Base-by-base conservation (phyloP, 2,113 vertebrate species). In the Stictonetta naevosa region DNA sequence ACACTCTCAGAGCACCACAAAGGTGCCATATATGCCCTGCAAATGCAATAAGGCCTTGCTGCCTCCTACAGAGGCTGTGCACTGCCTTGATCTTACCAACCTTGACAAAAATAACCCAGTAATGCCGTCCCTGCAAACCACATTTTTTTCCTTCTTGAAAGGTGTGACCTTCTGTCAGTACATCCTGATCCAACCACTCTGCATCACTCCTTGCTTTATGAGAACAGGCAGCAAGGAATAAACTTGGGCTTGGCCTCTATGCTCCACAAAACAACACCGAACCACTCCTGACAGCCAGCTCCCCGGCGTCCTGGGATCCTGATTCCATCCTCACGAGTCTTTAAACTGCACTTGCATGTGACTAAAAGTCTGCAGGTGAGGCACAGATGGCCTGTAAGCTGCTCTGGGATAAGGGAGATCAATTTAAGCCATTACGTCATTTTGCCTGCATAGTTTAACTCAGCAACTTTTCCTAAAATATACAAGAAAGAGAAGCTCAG, bases 121-220 rank as follows among this genome's bases (percentile, higher is more conserved):
- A 64, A 81, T 29, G 22, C 17, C 0, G 0, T 10, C 11, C 42
- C 8, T 6, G 8, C 6, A 2, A 56, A 38, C 6, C 14, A 22
- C 10, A 50, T 2, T 25, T 23, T 40, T 88, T 76, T 22, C 29
- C 15, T 67, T 88, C 86, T 64, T 68, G 73, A 89, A 83, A 84
- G 38, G 21, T 72, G 23, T 15, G 38, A 79, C 34, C 46, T 82
- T 78, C 67, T 2, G 0, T 23, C 63, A 44, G 56, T 52, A 93
- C 90, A 88, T 79, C 76, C 56, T 56, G 38, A 83, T 52, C 72
- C 76, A 40, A 71, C 22, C 34, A 15, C 20, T 59, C 46, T 25
- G 22, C 26, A 90, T 46, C 48, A 38, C 29, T 60, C 55, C 63
- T 33, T 26, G 25, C 34, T 80, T 81, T 25, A 46, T 34, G 72